Conservation (phyloP, 1,140 invertebrate species). For the Aleiodes sp. region DNA sequence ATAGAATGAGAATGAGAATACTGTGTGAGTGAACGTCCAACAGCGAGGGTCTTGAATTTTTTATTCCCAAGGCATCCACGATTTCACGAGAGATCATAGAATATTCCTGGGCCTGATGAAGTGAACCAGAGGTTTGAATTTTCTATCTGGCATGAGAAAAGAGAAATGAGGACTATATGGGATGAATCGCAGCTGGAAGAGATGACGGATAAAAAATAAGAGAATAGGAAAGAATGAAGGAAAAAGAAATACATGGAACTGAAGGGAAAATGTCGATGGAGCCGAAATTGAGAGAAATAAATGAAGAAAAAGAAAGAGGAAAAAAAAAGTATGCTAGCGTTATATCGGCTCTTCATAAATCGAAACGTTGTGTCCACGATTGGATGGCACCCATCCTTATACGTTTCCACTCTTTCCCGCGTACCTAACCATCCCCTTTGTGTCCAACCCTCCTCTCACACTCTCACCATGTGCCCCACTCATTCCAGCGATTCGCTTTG, state of each 20-base stretch:
- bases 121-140: background rate
- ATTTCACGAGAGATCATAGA: constrained; percentile 11
- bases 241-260: constrained; percentile 4
- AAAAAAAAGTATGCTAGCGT: background rate
- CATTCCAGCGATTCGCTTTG: background rate
- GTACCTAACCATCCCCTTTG: constrained; percentile 18
- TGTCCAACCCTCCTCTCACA: constrained; percentile 7
- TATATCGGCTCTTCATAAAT: constrained; percentile 23
- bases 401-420: background rate
- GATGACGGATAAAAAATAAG: constrained; percentile 6
- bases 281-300: background rate
- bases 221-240: background rate
- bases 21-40: constrained; percentile 6
- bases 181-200: constrained; percentile 6
- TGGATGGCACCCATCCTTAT: constrained; percentile 8
- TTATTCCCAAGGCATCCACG: constrained; percentile 10
- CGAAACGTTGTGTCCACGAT: constrained; percentile 18
- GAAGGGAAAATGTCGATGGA: constrained; percentile 12
- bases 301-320: background rate
- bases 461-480: background rate
- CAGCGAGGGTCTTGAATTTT: constrained; percentile 20
- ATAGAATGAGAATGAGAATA: no score
- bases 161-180: background rate
- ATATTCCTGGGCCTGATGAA: constrained; percentile 22
- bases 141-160: background rate